A percentile compares a stretch with the other conserved stretches of the same genome.
phyloP scores from a whole-genome alignment of 2,113 vertebrate genomes.

The Alligator sinensis region DNA sequence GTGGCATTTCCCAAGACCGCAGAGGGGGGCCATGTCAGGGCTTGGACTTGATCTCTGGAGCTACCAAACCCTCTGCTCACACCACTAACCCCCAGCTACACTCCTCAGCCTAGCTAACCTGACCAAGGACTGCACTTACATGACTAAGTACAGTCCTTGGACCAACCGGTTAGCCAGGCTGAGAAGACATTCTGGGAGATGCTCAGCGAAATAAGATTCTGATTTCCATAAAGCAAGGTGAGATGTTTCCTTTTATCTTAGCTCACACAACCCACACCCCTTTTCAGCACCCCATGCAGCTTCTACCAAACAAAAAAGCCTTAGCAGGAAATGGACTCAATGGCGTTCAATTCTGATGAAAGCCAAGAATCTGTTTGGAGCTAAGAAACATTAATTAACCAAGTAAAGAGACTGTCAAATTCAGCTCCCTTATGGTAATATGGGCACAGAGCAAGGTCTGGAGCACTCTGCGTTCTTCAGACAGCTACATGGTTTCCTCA shows the following conservation, averaged over 20 bases:
- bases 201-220: too few species aligned
- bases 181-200: too few species aligned
- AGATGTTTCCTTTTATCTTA: not conserved
- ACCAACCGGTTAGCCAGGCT: too few species aligned
- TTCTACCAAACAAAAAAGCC: not conserved
- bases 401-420: not conserved
- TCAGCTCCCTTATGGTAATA: not conserved
- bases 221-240: too few species aligned
- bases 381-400: slow-evolving; percentile 2
- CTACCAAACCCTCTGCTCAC: not conserved
- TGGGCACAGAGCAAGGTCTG: not conserved
- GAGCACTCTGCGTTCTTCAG: not conserved
- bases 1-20: not conserved
- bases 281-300: not conserved
- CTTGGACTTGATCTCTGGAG: not conserved
- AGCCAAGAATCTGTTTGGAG: slow-evolving; percentile 35
- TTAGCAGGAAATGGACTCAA: not conserved
- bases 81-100: not conserved
- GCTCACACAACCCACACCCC: not conserved
- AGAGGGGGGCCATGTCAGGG: not conserved
- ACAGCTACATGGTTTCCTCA: not conserved
- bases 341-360: slow-evolving; percentile 31
- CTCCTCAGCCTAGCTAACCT: not conserved
- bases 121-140: not conserved
- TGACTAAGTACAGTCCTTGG: too few species aligned